phyloP scores from a whole-genome alignment of 1,140 invertebrate genomes.

The Aphelenchoides avenae region DNA sequence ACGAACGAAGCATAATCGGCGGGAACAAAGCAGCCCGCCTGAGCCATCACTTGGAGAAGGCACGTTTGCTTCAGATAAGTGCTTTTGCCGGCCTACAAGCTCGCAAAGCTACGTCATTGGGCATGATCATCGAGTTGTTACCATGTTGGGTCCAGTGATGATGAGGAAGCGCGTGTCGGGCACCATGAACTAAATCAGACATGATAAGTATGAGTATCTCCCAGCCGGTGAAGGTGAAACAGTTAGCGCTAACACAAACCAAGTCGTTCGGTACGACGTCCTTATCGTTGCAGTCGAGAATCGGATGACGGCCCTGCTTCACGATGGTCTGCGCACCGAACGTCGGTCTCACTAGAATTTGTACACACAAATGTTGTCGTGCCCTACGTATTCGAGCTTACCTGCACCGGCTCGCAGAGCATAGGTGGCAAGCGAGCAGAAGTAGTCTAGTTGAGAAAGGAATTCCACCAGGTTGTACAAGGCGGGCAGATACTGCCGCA shows the following conservation, averaged over 20 bases:
- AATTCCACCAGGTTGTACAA: conserved; percentile 37
- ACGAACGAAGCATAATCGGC: conserved; percentile 65
- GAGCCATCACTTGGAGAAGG: conserved; percentile 80
- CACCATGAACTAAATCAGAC: conserved; percentile 28
- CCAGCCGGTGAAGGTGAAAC: neutral
- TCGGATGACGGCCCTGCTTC: conserved; percentile 31
- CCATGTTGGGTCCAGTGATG: conserved; percentile 49
- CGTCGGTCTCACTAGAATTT: conserved; percentile 28
- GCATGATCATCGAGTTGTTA: conserved; percentile 13
- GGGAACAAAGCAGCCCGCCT: conserved; percentile 78
- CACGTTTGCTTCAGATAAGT: conserved; percentile 83
- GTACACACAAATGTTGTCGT: neutral
- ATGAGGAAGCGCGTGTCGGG: conserved; percentile 32
- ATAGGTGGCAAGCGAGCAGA: conserved; percentile 34
- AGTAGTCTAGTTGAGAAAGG: conserved; percentile 37
- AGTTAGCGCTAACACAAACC: conserved; percentile 18
- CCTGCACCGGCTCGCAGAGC: conserved; percentile 25
- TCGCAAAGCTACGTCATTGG: neutral
- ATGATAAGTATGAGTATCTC: neutral
- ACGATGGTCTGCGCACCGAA: conserved; percentile 32
- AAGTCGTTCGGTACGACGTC: conserved; percentile 39
- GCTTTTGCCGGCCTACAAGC: conserved; percentile 76
- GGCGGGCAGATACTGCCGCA: conserved; percentile 27
- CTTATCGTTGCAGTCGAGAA: conserved; percentile 16
- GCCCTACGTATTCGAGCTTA: conserved; percentile 13